Percentiles rank a stretch among this genome's conserved stretches.
phyloP scores from a whole-genome alignment of 2,888 invertebrate species.

The Linhomoeus sp. region DNA sequence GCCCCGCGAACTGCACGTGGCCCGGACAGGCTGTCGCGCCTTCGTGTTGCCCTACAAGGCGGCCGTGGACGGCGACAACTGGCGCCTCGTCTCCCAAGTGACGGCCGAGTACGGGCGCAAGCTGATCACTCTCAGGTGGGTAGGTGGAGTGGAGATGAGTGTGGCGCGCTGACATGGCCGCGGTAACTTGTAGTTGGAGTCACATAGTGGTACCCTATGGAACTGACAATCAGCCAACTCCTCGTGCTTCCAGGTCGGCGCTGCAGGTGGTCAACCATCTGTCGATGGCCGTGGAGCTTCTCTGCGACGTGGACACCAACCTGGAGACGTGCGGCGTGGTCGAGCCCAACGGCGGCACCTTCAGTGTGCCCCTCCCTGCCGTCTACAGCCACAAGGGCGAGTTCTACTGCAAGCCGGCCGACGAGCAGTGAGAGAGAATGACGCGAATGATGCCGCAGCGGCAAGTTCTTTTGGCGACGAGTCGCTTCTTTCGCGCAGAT shows the following conservation, averaged over 20 bases:
- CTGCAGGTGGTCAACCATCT: conserved; percentile 35
- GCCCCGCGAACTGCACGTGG: conserved; percentile 48
- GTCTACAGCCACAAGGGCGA: conserved; percentile 69
- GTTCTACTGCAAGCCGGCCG: conserved; percentile 53
- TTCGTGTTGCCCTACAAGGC: conserved; percentile 46
- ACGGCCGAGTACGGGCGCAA: conserved; percentile 62
- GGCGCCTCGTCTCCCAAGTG: conserved; percentile 69
- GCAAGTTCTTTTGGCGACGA: not conserved
- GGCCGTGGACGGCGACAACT: conserved; percentile 44
- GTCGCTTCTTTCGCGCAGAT: conserved; percentile 9
- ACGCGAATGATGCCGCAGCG: too few species aligned
- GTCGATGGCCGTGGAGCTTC: conserved; percentile 39
- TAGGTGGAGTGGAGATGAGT: too few species aligned
- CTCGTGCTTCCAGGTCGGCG: too few species aligned
- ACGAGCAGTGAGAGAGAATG: conserved; percentile 36
- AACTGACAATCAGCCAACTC: too few species aligned
- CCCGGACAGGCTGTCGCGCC: conserved; percentile 66
- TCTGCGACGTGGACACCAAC: conserved; percentile 54
- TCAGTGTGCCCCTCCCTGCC: conserved; percentile 62
- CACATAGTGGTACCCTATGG: too few species aligned
- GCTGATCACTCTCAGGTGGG: conserved; percentile 59
- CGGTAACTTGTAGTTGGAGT: too few species aligned
- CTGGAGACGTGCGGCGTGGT: conserved; percentile 52
- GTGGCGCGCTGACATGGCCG: too few species aligned
- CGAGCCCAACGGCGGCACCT: conserved; percentile 31